Evolutionary conservation across 1,140 invertebrate species (phyloP).

Genomic region (Saccostrea glomerata): DNA sequence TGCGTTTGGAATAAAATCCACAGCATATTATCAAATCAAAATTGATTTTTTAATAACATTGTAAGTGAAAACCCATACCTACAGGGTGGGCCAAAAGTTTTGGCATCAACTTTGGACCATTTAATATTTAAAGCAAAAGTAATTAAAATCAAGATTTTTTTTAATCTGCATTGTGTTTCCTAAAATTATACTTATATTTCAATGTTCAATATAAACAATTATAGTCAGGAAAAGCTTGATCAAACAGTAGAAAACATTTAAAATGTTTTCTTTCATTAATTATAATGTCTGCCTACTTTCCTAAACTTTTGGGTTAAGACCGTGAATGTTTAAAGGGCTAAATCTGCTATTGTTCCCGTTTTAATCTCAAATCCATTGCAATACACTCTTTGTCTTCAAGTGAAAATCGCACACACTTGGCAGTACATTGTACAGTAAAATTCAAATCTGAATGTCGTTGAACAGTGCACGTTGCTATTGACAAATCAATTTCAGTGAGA

Average conservation of each 20-base stretch:
- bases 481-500: constrained; percentile 19
- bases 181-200: background rate
- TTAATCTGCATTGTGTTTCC: background rate
- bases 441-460: constrained; percentile 17
- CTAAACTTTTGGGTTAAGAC: constrained; percentile 36
- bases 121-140: background rate
- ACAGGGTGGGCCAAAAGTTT: constrained; percentile 12
- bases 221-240: background rate
- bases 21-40: constrained; percentile 21
- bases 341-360: constrained; percentile 15
- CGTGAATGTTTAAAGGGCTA: constrained; percentile 21
- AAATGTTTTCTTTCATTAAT: background rate
- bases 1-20: constrained; percentile 10
- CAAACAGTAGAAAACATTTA: background rate
- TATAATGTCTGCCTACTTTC: background rate
- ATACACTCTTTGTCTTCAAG: constrained; percentile 28
- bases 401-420: constrained; percentile 25
- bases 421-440: background rate
- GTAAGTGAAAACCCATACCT: background rate
- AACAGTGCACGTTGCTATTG: constrained; percentile 26
- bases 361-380: constrained; percentile 29
- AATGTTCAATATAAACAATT: background rate
- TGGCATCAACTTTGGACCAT: background rate
- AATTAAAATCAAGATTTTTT: background rate
- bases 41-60: constrained; percentile 28